Evolutionary conservation across 2,888 invertebrate genomes (phyloP).

Genomic region (Parthenolecanium corni): DNA sequence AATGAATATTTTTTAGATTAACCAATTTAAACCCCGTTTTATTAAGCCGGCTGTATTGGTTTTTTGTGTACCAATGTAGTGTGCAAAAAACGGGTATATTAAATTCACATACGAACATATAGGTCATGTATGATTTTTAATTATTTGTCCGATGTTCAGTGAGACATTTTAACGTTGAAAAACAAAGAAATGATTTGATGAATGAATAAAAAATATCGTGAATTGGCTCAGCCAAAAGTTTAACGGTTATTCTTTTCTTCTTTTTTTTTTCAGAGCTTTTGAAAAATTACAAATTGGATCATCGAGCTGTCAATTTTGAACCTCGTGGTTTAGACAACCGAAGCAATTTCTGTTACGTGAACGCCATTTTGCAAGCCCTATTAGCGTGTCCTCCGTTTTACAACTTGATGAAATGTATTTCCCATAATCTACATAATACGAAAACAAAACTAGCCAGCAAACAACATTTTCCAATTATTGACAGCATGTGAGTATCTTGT

Average conservation of each 20-base stretch:
- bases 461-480: conserved; percentile 68
- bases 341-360: conserved; percentile 93
- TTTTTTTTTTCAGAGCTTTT: conserved; percentile 55
- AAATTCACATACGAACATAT: neutral
- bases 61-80: neutral
- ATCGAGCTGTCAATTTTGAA: conserved; percentile 63
- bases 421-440: conserved; percentile 31
- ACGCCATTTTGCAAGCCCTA: conserved; percentile 85
- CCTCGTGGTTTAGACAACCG: conserved; percentile 86
- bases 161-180: neutral
- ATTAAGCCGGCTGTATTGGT: conserved; percentile 17
- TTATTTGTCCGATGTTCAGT: neutral
- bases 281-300: conserved; percentile 61
- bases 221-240: too few relatives aligned
- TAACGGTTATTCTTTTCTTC: too few relatives aligned
- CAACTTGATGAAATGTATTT: conserved; percentile 57
- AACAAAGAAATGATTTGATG: neutral
- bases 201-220: too few relatives aligned
- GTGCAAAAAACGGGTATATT: conserved; percentile 22
- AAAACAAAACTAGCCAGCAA: conserved; percentile 36
- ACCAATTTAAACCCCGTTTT: conserved; percentile 8
- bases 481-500: conserved; percentile 67
- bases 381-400: conserved; percentile 92
- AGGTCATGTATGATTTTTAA: neutral
- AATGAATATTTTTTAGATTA: neutral